Evolutionary conservation across 2,113 vertebrate genomes (phyloP).

Genomic region (Setophaga petechia): DNA sequence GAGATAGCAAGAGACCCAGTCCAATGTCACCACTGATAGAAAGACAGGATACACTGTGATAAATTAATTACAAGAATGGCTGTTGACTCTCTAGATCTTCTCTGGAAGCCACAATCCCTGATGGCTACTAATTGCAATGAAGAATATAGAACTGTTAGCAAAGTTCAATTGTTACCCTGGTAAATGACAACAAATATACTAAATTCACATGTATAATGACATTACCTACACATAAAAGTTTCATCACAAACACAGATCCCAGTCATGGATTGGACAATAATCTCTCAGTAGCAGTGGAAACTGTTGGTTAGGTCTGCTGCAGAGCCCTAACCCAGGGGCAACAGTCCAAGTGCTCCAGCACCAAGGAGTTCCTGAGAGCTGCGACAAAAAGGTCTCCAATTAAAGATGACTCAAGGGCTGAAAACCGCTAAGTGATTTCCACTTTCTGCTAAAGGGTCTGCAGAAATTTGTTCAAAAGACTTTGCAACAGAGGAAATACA

Average conservation of each 20-base stretch:
- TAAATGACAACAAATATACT: not conserved
- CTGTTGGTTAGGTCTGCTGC: not conserved
- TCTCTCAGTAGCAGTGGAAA: not conserved
- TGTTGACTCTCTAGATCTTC: not conserved
- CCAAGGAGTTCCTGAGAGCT: not conserved
- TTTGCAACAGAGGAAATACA: not conserved
- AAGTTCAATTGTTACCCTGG: not conserved
- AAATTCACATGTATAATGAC: not conserved
- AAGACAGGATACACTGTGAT: not conserved
- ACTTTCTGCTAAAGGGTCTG: not conserved
- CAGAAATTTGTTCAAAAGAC: not conserved
- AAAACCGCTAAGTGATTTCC: conserved; percentile 20
- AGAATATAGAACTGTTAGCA: not conserved
- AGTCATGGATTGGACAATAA: not conserved
- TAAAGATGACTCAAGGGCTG: conserved; percentile 26
- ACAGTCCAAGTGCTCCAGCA: not conserved
- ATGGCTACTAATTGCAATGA: not conserved
- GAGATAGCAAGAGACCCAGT: not conserved
- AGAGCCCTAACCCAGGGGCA: not conserved
- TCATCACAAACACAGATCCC: not conserved
- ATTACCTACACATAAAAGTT: not conserved
- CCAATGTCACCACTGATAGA: not conserved
- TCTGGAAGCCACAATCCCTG: not conserved
- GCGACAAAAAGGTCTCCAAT: not conserved
- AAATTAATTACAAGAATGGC: not conserved